These are phyloP conservation scores for Gerris lacustris DNA, from an alignment of 2,888 invertebrate species.

Conservation along the genomic window DNA sequence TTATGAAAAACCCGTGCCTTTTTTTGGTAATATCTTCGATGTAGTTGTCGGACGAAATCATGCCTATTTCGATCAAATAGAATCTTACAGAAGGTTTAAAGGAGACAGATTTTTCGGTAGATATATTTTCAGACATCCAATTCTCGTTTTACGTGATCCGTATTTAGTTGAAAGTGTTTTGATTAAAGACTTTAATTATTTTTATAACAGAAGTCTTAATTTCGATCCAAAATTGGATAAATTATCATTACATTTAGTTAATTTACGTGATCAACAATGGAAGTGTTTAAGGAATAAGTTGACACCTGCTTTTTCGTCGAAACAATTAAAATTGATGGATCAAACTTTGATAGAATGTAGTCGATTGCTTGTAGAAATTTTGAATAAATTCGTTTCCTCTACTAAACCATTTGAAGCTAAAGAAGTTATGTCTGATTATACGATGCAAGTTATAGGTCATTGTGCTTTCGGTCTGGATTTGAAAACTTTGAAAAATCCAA, in stretches of 20 bases:
- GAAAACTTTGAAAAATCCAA: conserved; percentile 37
- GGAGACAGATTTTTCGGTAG: conserved; percentile 39
- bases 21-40: conserved; percentile 15
- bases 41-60: conserved; percentile 10
- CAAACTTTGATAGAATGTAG: conserved; percentile 39
- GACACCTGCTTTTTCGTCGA: conserved; percentile 44
- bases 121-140: conserved; percentile 41
- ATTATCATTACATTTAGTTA: conserved; percentile 37
- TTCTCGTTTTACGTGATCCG: conserved; percentile 39
- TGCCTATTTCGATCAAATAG: background rate
- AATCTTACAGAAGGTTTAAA: conserved; percentile 16
- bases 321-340: conserved; percentile 45
- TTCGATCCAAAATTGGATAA: conserved; percentile 36
- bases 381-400: conserved; percentile 12
- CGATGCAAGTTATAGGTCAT: conserved; percentile 42
- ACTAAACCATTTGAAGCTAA: conserved; percentile 21
- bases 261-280: conserved; percentile 43
- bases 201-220: conserved; percentile 39
- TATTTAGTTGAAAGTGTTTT: conserved; percentile 40
- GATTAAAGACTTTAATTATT: conserved; percentile 41
- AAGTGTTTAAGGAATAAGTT: conserved; percentile 42
- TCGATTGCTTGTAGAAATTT: conserved; percentile 24
- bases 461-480: conserved; percentile 42
- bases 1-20: conserved; percentile 6
- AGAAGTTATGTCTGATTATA: conserved; percentile 36